Base-by-base conservation (phyloP, 1,140 invertebrate species). In the Drosophila ironensis region DNA sequence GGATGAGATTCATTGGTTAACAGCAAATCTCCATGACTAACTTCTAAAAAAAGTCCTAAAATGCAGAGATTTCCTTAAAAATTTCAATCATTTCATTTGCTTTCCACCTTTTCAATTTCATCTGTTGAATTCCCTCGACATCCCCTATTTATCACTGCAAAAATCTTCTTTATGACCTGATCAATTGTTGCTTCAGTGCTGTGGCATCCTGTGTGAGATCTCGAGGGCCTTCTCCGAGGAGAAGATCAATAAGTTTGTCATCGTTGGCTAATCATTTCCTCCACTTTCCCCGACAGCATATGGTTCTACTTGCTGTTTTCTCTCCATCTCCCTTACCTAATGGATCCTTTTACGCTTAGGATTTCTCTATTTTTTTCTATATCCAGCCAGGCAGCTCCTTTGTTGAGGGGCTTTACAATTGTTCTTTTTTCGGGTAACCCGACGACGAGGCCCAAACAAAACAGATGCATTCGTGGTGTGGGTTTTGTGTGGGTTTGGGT, bases 271-370 rank as follows among this genome's bases (percentile, higher is more conserved):
- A 82, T 82, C 78, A 78, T 69, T 73, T 84, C 69, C 69, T 48
- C 40, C 33, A 35, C 41, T 64, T 57, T 61, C 35, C 28, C 19
- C 24, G 5, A n/a, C 12, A 20, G 22, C 77, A 82, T 72, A 69
- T 81, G 77, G 48, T 46, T 37, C 35, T 41, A n/a, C 14, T 27
- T 27, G 11, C 14, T 22, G 9, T 24, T 33, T 14, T 25, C 33
- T 9, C 25, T 40, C 19, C 46, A 24, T 48, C 28, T 41, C 28
- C 4, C 28, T 46, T 44, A 19, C 9, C 38, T 69, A 64, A 70
- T 77, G 78, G 78, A 82, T 82, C 78, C 78, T 82, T 82, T 82
- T 82, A 82, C 78, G 72, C 72, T 75, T 47, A 68, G 61, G 67
- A 76, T 68, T 46, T 72, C 50, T 38, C 46, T 40, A 64, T 68